Base-by-base conservation (phyloP, 1,140 invertebrate genomes). In the Zaprionus nigranus region DNA sequence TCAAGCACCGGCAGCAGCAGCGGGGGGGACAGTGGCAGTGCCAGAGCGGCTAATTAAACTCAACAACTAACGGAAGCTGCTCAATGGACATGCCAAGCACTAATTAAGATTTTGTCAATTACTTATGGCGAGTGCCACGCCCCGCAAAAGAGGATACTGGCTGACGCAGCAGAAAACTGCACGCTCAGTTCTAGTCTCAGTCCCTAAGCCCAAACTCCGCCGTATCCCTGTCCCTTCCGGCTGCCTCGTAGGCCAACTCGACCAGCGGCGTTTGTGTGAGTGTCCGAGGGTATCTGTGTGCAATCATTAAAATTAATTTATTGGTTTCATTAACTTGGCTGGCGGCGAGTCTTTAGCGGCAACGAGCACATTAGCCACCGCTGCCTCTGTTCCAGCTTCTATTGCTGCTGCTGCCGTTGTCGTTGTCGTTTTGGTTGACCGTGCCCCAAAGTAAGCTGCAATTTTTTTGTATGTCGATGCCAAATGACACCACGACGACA, bases 231-330 rank as follows among this genome's bases (percentile, higher is more conserved):
- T 20, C 49, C 49, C 22, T 53, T 24, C 22, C 53, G 7, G 1
- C 9, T 51, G 46, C 11, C 46, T 51, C 20, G 46, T 51, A 51
- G 46, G 46, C 46, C 17, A 24, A 4, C 46, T 24, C 11, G 43
- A 22, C 36, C 9, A 40, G 56, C 61, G 15, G 43, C 61, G 15
- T 38, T n/a, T 51, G 61, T 69, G n/a, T 71, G 17, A 28, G 28
- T 61, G 56, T 70, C 26, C 58, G 73, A 79, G 57, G 46, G 46
- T 75, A 61, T 69, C 46, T 78, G 73, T 87, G 78, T 87, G 84
- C 84, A 87, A 88, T 88, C 87, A 90, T 90, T 90, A 90, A 91
- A 90, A 90, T 91, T 91, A 91, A 91, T 91, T 91, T 91, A 91
- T 91, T 91, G 88, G 87, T 87, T 91, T 83, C 87, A 91, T 91